Evolutionary conservation across 2,113 vertebrate species (phyloP), one percentile per base, ranked within the genome.

Genomic region (Addax nasomaculatus): DNA sequence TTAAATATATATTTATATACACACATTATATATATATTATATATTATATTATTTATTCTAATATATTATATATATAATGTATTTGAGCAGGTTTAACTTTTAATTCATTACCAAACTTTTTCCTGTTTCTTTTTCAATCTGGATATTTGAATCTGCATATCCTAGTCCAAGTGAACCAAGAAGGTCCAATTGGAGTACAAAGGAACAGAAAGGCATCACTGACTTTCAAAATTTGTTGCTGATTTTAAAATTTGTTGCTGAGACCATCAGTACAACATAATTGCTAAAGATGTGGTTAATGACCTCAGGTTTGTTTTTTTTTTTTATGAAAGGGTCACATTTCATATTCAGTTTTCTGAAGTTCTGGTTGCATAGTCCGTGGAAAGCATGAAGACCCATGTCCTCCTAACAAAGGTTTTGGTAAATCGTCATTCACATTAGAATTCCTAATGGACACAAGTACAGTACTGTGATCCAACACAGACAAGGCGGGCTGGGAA

Each of bases 321-420:
- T 6, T 95, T 70, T 5, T 2, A 21, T 23, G 93, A 47, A 67
- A 57, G 94, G 86, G 19, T 36, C 87, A 89, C 90, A 1, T 92
- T 98, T 98, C 64, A 60, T 62, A 88, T 49, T 90, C 36, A 62
- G 49, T 62, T 97, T 96, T 49, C 70, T 96, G 23, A 96, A 98
- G 85, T 93, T 98, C 73, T 58, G 1, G 78, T 98, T 98, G 97
- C 85, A 90, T 64, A 96, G 96, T 51, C 89, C 94, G 80, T 85
- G 87, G 89, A 98, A 95, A 95, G 85, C 49, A 80, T 25, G 96
- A 70, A 93, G 92, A 83, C 97, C 85, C 85, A 36, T 55, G 83
- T 43, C 73, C 5, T 55, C 93, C 83, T 95, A 91, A 91, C 53
- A 55, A 39, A 97, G 87, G 3, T 97, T 98, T 97, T 94, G 64